These are phyloP conservation scores for Eudorcas thomsonii DNA, from an alignment of 2,113 vertebrate species.

Conservation along the genomic window DNA sequence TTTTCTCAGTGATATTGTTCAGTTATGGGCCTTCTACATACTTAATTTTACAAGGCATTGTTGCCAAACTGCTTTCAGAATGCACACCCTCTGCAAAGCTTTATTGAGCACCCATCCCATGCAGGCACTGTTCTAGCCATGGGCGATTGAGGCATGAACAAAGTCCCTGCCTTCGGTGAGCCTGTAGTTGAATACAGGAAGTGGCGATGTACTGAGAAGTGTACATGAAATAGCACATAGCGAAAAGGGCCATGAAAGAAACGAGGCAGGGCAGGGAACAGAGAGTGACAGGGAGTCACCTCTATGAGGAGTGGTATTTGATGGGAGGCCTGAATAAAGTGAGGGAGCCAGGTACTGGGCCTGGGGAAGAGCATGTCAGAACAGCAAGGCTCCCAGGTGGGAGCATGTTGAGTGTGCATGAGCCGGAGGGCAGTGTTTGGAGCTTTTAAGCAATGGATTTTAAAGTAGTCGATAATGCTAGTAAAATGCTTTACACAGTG, in stretches of 20 bases:
- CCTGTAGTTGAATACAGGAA: background rate
- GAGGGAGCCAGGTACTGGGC: background rate
- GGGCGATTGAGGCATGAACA: background rate
- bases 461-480: background rate
- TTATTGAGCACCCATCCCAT: background rate
- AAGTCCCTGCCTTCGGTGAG: background rate
- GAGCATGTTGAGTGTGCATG: background rate
- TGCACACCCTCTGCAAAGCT: background rate
- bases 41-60: background rate
- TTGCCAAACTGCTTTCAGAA: constrained; percentile 19
- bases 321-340: background rate
- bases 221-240: background rate
- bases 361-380: background rate
- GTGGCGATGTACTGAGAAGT: background rate
- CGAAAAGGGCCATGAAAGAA: background rate
- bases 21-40: background rate
- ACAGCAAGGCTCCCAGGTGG: background rate
- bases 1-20: background rate
- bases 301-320: background rate
- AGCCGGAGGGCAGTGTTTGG: background rate
- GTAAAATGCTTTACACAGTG: background rate
- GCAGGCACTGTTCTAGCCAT: background rate
- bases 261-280: background rate
- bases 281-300: background rate
- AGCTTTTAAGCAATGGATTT: background rate